phyloP scores from a whole-genome alignment of 2,113 vertebrate species.

The Heterotilapia buettikoferi region DNA sequence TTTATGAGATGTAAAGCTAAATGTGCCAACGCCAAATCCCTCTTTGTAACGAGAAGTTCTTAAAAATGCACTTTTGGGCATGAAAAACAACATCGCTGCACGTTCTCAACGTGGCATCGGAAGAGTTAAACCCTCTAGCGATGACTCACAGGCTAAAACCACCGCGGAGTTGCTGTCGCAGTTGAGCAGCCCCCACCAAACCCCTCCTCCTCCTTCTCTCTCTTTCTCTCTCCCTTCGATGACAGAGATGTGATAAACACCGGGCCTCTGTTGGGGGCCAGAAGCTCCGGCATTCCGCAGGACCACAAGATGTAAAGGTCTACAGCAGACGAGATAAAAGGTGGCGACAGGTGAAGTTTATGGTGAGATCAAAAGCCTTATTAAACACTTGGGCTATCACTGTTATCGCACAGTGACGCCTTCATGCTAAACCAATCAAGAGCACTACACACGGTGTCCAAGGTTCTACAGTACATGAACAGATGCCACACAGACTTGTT shows the following conservation, averaged over 20 bases:
- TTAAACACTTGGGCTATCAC: not conserved
- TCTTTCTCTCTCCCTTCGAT: not conserved
- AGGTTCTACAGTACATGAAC: not conserved
- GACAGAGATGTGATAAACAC: constrained; percentile 44
- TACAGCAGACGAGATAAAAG: not conserved
- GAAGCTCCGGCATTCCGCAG: not conserved
- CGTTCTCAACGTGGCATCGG: not conserved
- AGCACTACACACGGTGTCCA: not conserved
- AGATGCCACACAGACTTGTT: not conserved
- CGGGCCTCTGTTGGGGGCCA: constrained; percentile 1
- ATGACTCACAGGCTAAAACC: constrained; percentile 74
- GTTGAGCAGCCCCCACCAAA: constrained; percentile 11
- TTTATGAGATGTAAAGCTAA: not conserved
- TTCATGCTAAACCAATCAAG: not conserved
- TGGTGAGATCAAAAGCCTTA: not conserved
- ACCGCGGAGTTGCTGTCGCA: constrained; percentile 59
- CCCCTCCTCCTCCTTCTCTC: not conserved
- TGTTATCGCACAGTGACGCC: not conserved
- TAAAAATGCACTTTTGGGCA: not conserved
- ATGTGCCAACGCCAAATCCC: not conserved
- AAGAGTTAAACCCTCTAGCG: constrained; percentile 68
- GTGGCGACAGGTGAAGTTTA: constrained; percentile 4
- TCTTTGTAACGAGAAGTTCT: not conserved
- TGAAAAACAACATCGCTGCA: not conserved
- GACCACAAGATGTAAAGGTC: constrained; percentile 9